phyloP scores from a whole-genome alignment of 2,797 vertebrate genomes.

The Triplophysa bombifrons region DNA sequence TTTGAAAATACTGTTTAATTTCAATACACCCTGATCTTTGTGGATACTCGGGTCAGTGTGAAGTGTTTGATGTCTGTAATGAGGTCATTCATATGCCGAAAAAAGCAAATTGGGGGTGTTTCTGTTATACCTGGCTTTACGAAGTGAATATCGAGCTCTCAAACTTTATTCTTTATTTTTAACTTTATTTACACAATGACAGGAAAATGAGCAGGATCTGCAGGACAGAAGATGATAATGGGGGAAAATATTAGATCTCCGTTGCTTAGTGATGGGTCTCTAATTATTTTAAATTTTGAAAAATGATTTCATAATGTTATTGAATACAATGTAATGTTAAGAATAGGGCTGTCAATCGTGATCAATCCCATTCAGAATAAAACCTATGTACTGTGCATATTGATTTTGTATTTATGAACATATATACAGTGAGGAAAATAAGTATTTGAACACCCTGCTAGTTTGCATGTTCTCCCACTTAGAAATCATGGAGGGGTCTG shows the following conservation, averaged over 20 bases:
- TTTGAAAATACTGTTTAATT: slow-evolving; percentile 4
- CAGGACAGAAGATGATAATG: background rate
- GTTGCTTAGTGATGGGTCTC: background rate
- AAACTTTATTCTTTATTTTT: no score
- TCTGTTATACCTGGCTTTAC: background rate
- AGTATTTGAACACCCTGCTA: no score
- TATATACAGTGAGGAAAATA: no score
- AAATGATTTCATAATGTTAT: no score
- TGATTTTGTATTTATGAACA: no score
- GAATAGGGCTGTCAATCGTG: no score
- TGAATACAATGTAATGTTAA: no score
- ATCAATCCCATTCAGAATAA: no score
- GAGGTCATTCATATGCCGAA: slow-evolving; percentile 25
- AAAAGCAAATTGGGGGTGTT: background rate
- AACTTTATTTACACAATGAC: background rate
- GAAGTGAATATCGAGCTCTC: background rate
- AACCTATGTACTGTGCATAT: no score
- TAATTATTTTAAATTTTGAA: background rate
- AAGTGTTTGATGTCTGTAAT: slow-evolving; percentile 40
- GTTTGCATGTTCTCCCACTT: no score
- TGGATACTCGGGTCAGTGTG: slow-evolving; percentile 39
- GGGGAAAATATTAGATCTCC: background rate
- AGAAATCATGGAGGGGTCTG: no score
- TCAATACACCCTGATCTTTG: slow-evolving; percentile 20
- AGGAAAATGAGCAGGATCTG: background rate